Conservation (phyloP, 2,797 vertebrate genomes). For the Parauchenoglanis ngamensis region DNA sequence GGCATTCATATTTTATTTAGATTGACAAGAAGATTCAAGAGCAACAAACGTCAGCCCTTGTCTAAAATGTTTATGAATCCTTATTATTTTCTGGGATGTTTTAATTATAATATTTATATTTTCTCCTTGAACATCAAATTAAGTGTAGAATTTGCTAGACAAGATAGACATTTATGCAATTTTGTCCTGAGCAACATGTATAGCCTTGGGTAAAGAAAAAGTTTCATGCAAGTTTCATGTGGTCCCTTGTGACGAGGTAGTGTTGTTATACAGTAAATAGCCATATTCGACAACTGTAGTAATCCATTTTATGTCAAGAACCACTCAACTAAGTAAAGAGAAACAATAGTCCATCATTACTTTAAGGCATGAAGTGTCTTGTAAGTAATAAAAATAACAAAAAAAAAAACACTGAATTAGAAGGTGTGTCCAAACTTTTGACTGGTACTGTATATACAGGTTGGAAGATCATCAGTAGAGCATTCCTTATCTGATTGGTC, state of each 20-base stretch:
- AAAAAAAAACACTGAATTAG: too few species aligned
- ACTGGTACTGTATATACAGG: conserved; percentile 12
- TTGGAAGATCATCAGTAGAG: conserved; percentile 39
- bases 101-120: conserved; percentile 52
- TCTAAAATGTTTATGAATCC: neutral
- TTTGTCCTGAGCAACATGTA: conserved; percentile 31
- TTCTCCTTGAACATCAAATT: conserved; percentile 39
- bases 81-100: conserved; percentile 41
- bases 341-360: too few species aligned
- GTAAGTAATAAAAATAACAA: too few species aligned
- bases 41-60: neutral
- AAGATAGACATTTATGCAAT: conserved; percentile 23
- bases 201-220: conserved; percentile 10
- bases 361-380: too few species aligned
- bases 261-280: too few species aligned
- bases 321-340: too few species aligned
- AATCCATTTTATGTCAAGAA: too few species aligned
- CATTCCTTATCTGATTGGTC: conserved; percentile 20
- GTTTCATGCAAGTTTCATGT: neutral
- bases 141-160: conserved; percentile 32
- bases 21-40: conserved; percentile 36
- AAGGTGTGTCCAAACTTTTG: too few species aligned
- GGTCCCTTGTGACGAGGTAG: too few species aligned
- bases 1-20: conserved; percentile 37
- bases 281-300: too few species aligned